phyloP scores from a whole-genome alignment of 2,113 vertebrate genomes.

The Pristiophorus japonicus region DNA sequence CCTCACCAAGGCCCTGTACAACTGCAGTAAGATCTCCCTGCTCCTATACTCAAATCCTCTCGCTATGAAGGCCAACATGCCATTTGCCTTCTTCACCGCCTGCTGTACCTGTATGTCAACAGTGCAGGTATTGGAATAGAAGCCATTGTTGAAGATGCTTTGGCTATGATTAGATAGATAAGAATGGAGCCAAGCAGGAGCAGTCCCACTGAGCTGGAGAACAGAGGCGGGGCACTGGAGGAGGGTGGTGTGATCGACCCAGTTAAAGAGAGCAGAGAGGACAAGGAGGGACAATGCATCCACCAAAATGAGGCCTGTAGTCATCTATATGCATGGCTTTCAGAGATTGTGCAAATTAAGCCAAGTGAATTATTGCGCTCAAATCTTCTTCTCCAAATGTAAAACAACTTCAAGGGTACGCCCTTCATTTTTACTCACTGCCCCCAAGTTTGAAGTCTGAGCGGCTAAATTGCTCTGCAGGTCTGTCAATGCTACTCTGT shows the following conservation, averaged over 20 bases:
- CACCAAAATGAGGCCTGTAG: not conserved
- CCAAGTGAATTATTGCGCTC: not conserved
- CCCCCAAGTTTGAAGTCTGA: not conserved
- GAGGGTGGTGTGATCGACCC: not conserved
- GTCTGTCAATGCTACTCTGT: not conserved
- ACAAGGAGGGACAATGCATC: not conserved
- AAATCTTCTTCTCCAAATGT: not conserved
- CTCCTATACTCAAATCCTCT: too few relatives aligned
- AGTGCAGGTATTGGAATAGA: too few relatives aligned
- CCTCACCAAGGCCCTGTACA: too few relatives aligned
- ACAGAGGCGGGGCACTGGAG: not conserved
- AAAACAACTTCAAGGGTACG: not conserved
- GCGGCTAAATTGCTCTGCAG: not conserved
- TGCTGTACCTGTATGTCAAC: too few relatives aligned
- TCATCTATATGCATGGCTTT: not conserved
- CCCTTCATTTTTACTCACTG: not conserved
- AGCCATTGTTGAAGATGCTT: too few relatives aligned
- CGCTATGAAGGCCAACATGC: too few relatives aligned
- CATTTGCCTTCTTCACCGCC: too few relatives aligned
- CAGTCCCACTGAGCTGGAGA: too few relatives aligned
- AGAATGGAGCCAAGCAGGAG: too few relatives aligned
- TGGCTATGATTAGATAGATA: too few relatives aligned
- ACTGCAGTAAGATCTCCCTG: too few relatives aligned
- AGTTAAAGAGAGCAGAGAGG: not conserved
- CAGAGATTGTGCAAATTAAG: not conserved